Conservation (phyloP, 1,140 invertebrate species). For the Nautilus pompilius region DNA sequence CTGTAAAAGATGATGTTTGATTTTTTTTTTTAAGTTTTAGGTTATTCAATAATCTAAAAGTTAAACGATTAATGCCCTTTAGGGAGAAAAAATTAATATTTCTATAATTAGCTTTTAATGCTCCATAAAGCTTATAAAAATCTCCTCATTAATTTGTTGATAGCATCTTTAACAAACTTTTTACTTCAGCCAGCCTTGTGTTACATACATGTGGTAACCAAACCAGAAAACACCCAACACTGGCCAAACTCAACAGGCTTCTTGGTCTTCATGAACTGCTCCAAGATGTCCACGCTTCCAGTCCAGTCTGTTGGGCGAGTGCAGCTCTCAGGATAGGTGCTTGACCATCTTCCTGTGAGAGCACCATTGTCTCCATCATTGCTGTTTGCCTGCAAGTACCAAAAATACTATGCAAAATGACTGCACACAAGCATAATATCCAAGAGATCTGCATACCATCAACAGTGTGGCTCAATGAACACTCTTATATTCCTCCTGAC, state of each 20-base stretch:
- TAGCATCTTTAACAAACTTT: background rate
- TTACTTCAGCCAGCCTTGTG: background rate
- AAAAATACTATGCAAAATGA: background rate
- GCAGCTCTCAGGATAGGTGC: conserved; percentile 63
- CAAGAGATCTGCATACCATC: background rate
- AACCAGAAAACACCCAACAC: conserved; percentile 93
- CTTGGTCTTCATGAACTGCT: conserved; percentile 76
- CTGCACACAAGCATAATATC: background rate
- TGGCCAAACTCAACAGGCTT: conserved; percentile 90
- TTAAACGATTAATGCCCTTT: too few relatives aligned
- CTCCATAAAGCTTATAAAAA: too few relatives aligned
- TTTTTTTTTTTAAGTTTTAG: too few relatives aligned
- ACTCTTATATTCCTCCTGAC: background rate
- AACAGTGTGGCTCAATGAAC: background rate
- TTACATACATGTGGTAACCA: conserved; percentile 72
- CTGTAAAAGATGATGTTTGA: too few relatives aligned
- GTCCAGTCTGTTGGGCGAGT: conserved; percentile 71
- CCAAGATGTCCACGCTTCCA: conserved; percentile 81
- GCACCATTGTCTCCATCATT: conserved; percentile 77
- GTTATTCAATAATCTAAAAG: too few relatives aligned
- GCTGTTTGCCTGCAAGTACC: conserved; percentile 22
- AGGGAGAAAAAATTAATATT: too few relatives aligned
- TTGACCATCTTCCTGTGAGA: conserved; percentile 84
- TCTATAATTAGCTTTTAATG: too few relatives aligned
- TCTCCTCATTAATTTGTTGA: too few relatives aligned